Evolutionary conservation across 2,113 vertebrate species (phyloP), one percentile per base, ranked within the genome.

Genomic region (Terrapene triunguis): DNA sequence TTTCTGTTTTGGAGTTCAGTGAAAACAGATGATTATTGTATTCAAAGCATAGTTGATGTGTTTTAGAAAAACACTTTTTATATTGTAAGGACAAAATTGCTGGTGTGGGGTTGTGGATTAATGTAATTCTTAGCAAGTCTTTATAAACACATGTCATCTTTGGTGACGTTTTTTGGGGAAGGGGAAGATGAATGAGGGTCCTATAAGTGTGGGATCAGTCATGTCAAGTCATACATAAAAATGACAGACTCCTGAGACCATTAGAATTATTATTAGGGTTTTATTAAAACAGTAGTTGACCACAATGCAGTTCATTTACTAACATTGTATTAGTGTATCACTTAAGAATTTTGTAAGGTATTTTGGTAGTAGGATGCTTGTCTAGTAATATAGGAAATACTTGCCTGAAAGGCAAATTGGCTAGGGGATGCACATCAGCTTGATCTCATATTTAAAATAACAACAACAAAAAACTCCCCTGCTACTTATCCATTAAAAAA

Each of bases 221-320:
- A 8, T 42, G 32, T 84, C 1, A 1, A 32, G 85, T 90, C 85
- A 53, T 88, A 80, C 54, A 54, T 93, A 91, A 78, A 0, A 27
- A 29, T 1, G 1, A 44, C 12, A 83, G 89, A 24, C 53, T 44
- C 17, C 10, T 2, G 29, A 88, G 32, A 81, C 55, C 1, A 0
- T 50, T 48, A 47, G 62, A 84, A 44, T 55, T 81, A 94, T 96
- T 90, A 82, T 94, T 51, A 94, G 74, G 48, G 92, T 86, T 89
- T 57, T 8, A 29, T 51, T 89, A 86, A 91, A 62, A 86, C 80
- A 91, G 81, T 91, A 89, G 79, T 25, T 0, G 1, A 80, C 55
- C 42, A 17, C 0, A 1, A 42, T 84, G 32, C 32, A 47, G 22
- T 87, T 92, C 10, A 79, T 81, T 86, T 84, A 48, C 74, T 21